Base-by-base conservation (phyloP, 1,140 invertebrate species). In the Drosophila sulfurigaster region DNA sequence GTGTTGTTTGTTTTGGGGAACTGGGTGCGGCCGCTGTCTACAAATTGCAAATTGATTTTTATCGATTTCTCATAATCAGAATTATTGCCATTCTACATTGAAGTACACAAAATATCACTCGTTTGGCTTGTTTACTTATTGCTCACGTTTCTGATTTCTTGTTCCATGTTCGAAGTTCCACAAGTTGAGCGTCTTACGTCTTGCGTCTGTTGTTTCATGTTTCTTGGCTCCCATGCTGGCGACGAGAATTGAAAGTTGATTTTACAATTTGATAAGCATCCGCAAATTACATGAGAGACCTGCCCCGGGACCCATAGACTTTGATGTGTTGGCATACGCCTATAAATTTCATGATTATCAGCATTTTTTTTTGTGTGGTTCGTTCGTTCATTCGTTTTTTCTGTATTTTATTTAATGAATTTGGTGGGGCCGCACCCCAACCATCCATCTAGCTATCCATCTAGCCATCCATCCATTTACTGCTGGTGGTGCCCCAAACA, bases 21-120 rank as follows among this genome's bases (percentile, higher is more conserved):
- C 67, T 82, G 77, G 79, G 82, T 80, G 83, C 70, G 82, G 38
- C 63, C 35, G 32, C 67, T 80, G 82, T 82, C 82, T 76, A 88
- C 83, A 89, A 87, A 87, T 87, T 87, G 83, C 76, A 87, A 87
- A 87, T 87, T 87, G 83, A 87, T 87, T 87, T 83, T 88, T 89
- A 87, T 87, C 83, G 83, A 89, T 80, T 78, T 83, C 67, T 57
- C 77, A 83, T 87, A 87, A 87, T 88, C 83, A 88, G 80, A 87
- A 87, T 86, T 82, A 82, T 82, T 78, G 68, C 48, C 43, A 41
- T 60, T 54, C 63, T 16, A 52, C 60, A 43, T 45, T 13, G 52
- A 7, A 69, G 66, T 83, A 87, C 79, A 86, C 72, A 71, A 87
- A 87, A 87, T 87, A 88, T 87, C 83, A 87, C 77, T 88, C 74